Base-by-base conservation (phyloP, 2,113 vertebrate species). In the Oncorhynchus masou region DNA sequence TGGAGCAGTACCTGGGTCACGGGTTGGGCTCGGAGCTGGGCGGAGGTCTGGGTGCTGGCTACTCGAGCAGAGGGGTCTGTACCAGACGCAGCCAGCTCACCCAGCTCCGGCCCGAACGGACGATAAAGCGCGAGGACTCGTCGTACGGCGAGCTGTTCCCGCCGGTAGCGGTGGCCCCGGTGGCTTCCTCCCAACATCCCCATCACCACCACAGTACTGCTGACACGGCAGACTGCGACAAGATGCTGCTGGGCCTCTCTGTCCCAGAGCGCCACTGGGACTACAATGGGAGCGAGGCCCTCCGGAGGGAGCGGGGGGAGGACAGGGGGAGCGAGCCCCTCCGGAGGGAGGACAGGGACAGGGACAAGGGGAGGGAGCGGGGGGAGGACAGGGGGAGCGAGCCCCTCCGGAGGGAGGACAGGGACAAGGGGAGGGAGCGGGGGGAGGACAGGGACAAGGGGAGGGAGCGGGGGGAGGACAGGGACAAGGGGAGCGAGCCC, bases 41-140 rank as follows among this genome's bases (percentile, higher is more conserved):
- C 2, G 87, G 90, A 9, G 95, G 86, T 2, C 86, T 91, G 12
- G 95, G 95, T 20, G 3, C 75, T 0, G 79, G 85, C 84, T 94
- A 90, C 76, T 76, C 87, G 39, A 91, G 87, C 74, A 92, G 85
- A 54, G 92, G 94, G 62, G 82, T 87, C 0, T 90, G 91, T 79
- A 8, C 78, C 1, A 84, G 94, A 71, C 94, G 88, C 78, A 97
- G 96, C 88, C 95, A 94, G 74, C 86, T 87, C 19, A 77, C 94
- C 0, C 93, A 89, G 73, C 93, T 92, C 70, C 92, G 91, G 65
- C 82, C 88, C 0, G 88, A 84, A 78, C 94, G 94, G 85, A 90
- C 86, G 0, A 85, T 94, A 59, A 95, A 95, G 77, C 8, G 74
- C 1, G 96, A 96, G 81, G 95, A 94, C 78, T 79, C 90, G 0